Evolutionary conservation across 2,113 vertebrate genomes (phyloP), one percentile per base, ranked within the genome.

Genomic region (Sceloporus tristichus): DNA sequence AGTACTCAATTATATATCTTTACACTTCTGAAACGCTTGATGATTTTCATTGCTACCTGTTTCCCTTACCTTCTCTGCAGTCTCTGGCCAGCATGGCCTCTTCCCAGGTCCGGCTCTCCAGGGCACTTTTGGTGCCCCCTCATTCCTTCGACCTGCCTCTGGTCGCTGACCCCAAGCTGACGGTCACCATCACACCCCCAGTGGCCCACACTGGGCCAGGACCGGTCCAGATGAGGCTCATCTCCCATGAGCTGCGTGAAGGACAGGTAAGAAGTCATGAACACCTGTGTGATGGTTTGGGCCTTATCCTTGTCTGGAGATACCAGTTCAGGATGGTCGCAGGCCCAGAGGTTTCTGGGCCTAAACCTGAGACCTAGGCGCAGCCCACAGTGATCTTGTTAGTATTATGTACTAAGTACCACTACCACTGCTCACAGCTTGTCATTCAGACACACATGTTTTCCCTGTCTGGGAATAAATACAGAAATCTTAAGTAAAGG

Each of bases 181-280:
- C 83, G 0, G 96, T 98, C 56, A 97, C 96, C 54, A 97, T 99
- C 88, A 95, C 96, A 1, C 97, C 98, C 5, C 98, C 98, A 0
- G 95, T 97, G 40, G 97, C 98, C 0, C 98, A 99, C 95, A 96
- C 95, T 0, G 98, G 98, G 56, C 95, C 94, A 0, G 97, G 96
- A 68, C 97, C 97, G 0, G 93, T 98, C 83, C 96, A 97, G 86
- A 96, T 98, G 96, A 97, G 98, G 86, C 97, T 99, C 81, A 98
- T 99, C 93, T 99, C 98, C 16, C 96, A 97, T 68, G 98, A 98
- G 88, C 94, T 99, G 2, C 97, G 97, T 38, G 98, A 99, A 93
- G 98, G 98, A 93, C 98, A 99, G 98, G 98, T 98, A 95, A 87
- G 95, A 38, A 11, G 62, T 13, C 7, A 11, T 5, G 56, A 42